Evolutionary conservation across 2,797 vertebrate genomes (phyloP).

Genomic region (Erethizon dorsatum): DNA sequence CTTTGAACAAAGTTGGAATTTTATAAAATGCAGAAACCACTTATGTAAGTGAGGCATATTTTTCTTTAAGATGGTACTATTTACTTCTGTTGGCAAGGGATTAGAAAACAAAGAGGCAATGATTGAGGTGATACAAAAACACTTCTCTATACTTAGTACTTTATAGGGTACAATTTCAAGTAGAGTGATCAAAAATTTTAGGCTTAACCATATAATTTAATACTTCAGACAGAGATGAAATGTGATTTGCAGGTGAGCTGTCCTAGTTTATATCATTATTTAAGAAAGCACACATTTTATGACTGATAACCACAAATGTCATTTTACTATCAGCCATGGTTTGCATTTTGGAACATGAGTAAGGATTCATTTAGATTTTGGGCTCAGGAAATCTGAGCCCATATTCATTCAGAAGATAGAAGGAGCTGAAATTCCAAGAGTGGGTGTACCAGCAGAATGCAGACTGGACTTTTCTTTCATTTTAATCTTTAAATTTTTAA

Average conservation of each 20-base stretch:
- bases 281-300: neutral
- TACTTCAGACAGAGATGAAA: neutral
- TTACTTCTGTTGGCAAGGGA: neutral
- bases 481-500: neutral
- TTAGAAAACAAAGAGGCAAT: neutral
- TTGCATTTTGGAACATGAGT: neutral
- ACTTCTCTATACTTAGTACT: neutral
- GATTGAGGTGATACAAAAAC: neutral
- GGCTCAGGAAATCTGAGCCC: neutral
- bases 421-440: neutral
- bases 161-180: neutral
- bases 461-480: neutral
- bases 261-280: neutral
- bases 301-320: neutral
- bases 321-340: neutral
- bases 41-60: neutral
- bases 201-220: neutral
- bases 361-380: neutral
- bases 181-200: neutral
- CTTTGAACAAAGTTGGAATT: constrained; percentile 39
- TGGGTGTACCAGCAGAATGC: rapidly evolving
- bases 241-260: neutral
- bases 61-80: neutral
- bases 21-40: neutral
- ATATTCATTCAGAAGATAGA: neutral